Evolutionary conservation across 2,797 vertebrate species (phyloP).

Genomic region (Peromyscus attwateri): DNA sequence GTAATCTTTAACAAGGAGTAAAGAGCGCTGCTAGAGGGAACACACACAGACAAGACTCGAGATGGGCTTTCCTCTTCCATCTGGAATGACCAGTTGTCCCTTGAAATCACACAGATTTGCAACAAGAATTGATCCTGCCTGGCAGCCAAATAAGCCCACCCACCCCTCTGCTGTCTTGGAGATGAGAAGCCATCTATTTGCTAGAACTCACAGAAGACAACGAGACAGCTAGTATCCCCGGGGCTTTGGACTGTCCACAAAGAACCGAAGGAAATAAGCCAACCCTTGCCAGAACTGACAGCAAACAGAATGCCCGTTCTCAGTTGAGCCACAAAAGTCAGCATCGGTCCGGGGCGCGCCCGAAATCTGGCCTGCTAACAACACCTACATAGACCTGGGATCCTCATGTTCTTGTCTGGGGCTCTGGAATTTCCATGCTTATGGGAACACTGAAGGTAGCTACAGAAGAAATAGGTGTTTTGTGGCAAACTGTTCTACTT

Average conservation of each 20-base stretch:
- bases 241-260: slow-evolving; percentile 12
- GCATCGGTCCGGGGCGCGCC: background rate
- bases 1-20: slow-evolving; percentile 52
- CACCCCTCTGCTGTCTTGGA: slow-evolving; percentile 29
- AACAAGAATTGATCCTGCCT: slow-evolving; percentile 45
- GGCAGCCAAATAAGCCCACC: background rate
- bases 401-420: background rate
- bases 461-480: slow-evolving; percentile 3
- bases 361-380: slow-evolving; percentile 10
- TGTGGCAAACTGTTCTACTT: background rate
- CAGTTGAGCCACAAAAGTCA: background rate
- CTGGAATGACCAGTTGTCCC: slow-evolving; percentile 35
- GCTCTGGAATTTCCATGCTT: background rate
- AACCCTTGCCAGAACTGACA: background rate
- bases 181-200: slow-evolving; percentile 32
- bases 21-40: background rate
- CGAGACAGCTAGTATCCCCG: slow-evolving; percentile 10
- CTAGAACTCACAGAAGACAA: slow-evolving; percentile 51
- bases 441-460: background rate
- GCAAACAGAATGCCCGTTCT: slow-evolving; percentile 13
- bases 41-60: slow-evolving; percentile 15
- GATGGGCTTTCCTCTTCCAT: slow-evolving; percentile 23
- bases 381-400: background rate
- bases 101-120: slow-evolving; percentile 66
- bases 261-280: background rate